Evolutionary conservation across 92 coral and sea anemone genomes (phyloP).

Genomic region (Palythoa grandiflora): DNA sequence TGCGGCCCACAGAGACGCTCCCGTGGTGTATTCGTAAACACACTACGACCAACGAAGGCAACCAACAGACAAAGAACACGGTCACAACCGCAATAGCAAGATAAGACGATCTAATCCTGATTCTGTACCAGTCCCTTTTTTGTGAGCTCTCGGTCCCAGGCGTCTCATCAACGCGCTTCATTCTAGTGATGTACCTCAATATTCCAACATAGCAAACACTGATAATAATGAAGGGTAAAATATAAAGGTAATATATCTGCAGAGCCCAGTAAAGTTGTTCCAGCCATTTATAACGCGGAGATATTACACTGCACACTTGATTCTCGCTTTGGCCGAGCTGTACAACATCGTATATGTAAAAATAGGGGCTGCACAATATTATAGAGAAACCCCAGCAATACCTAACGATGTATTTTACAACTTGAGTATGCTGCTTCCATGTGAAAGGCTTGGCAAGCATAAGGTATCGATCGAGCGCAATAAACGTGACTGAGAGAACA

Average conservation of each 20-base stretch:
- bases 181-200: constrained; percentile 29
- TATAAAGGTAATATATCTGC: constrained; percentile 54
- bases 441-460: constrained; percentile 69
- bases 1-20: neutral
- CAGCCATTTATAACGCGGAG: constrained; percentile 63
- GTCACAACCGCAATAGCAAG: constrained; percentile 61
- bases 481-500: constrained; percentile 69
- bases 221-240: constrained; percentile 68
- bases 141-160: neutral
- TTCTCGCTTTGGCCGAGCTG: neutral
- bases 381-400: constrained; percentile 70
- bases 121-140: neutral
- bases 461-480: constrained; percentile 81
- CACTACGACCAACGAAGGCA: constrained; percentile 68
- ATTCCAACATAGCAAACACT: constrained; percentile 74
- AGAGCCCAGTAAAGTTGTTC: constrained; percentile 65
- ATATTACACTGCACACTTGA: constrained; percentile 57
- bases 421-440: constrained; percentile 43
- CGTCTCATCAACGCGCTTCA: constrained; percentile 57
- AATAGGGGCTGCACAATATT: constrained; percentile 55
- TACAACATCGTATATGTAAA: constrained; percentile 54
- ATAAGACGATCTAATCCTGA: constrained; percentile 6
- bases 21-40: constrained; percentile 42
- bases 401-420: constrained; percentile 64
- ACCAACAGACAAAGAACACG: constrained; percentile 73